These are phyloP conservation scores for Myotis davidii DNA, from an alignment of 2,113 vertebrate species.

Conservation along the genomic window DNA sequence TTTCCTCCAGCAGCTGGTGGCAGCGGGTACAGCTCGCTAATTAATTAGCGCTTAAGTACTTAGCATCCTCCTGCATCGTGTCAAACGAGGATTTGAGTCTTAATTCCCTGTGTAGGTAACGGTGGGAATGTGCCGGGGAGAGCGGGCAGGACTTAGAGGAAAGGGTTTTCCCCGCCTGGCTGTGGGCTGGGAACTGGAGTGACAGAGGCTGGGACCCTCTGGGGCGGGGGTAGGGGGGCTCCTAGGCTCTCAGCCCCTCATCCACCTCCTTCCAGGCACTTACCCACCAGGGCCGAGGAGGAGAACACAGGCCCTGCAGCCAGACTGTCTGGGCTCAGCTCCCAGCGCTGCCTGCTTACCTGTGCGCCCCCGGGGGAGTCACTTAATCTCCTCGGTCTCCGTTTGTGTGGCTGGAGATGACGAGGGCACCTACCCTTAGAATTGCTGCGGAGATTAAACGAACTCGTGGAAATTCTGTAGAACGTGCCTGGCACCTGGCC, in stretches of 20 bases:
- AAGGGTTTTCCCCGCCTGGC: not conserved
- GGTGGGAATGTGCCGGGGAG: slow-evolving; percentile 17
- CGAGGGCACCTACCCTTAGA: not conserved
- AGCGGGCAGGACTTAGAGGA: not conserved
- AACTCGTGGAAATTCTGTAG: not conserved
- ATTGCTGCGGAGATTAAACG: not conserved
- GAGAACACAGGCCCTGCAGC: not conserved
- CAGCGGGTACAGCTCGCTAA: slow-evolving; percentile 72
- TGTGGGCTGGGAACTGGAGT: not conserved
- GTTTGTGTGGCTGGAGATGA: not conserved
- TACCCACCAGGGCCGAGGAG: accelerated
- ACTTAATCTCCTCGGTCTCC: not conserved
- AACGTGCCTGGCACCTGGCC: accelerated
- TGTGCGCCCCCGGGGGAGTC: not conserved
- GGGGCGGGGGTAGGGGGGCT: not conserved
- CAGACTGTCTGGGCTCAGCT: not conserved
- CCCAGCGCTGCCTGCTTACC: not conserved
- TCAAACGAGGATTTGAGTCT: slow-evolving; percentile 82
- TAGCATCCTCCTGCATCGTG: slow-evolving; percentile 79
- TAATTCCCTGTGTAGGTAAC: slow-evolving; percentile 81
- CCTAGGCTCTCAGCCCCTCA: not conserved
- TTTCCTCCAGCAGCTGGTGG: slow-evolving; percentile 70
- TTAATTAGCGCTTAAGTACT: slow-evolving; percentile 82
- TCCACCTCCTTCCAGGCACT: not conserved
- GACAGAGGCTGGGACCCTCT: not conserved